These are phyloP conservation scores for Ylistrum balloti DNA, from an alignment of 1,140 invertebrate genomes.

Conservation along the genomic window DNA sequence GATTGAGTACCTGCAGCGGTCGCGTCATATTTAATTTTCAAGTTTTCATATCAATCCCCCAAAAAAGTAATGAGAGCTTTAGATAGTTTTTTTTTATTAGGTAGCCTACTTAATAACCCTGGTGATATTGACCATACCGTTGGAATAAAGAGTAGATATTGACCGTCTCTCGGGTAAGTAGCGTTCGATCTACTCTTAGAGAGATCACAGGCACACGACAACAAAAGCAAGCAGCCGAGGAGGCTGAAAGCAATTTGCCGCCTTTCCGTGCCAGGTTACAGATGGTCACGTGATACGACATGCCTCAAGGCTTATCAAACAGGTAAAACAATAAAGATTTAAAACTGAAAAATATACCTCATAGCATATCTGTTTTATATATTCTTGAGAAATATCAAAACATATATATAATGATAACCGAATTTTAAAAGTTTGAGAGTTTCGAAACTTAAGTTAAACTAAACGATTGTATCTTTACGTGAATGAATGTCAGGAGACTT, in stretches of 20 bases:
- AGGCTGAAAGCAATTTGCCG: neutral
- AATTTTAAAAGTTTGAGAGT: too few species aligned
- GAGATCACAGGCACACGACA: neutral
- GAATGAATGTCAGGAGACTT: too few species aligned
- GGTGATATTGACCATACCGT: neutral
- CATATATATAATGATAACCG: too few species aligned
- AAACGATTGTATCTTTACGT: too few species aligned
- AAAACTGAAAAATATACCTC: too few species aligned
- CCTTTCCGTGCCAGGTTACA: neutral
- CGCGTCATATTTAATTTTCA: neutral
- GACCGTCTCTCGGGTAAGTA: neutral
- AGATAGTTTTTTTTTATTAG: neutral
- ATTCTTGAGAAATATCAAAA: too few species aligned
- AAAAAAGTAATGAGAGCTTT: neutral
- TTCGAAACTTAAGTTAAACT: too few species aligned
- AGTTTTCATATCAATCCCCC: neutral
- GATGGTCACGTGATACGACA: slow-evolving; percentile 11
- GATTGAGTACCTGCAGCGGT: neutral
- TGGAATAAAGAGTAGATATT: neutral
- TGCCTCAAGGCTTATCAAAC: neutral
- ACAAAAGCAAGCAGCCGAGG: neutral
- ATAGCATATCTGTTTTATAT: too few species aligned
- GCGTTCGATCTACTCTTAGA: neutral
- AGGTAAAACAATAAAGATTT: too few species aligned
- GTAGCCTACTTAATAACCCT: neutral